Conservation (phyloP, 2,888 invertebrate species). For the Apeira syringaria region DNA sequence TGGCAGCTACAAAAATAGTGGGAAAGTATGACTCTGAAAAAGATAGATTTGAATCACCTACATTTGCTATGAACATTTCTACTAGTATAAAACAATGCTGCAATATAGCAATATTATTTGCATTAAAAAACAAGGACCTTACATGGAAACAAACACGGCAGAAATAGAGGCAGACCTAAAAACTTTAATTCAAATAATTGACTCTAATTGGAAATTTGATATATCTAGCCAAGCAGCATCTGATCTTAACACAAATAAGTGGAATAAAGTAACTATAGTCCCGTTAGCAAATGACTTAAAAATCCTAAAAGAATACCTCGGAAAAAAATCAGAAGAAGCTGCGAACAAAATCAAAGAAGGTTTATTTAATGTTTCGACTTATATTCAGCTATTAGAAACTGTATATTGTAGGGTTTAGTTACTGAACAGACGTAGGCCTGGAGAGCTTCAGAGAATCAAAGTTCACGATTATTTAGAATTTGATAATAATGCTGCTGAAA, state of each 20-base stretch:
- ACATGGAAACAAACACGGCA: constrained; percentile 2
- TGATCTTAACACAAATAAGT: constrained; percentile 32
- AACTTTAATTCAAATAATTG: background rate
- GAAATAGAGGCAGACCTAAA: background rate
- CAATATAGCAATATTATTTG: constrained; percentile 34
- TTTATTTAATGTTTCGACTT: constrained; percentile 22
- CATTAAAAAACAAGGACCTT: constrained; percentile 14
- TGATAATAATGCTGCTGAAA: constrained; percentile 6
- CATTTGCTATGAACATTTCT: constrained; percentile 36
- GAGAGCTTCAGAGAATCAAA: constrained; percentile 34
- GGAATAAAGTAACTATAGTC: constrained; percentile 35
- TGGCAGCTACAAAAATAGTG: constrained; percentile 25
- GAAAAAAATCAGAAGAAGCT: constrained; percentile 23
- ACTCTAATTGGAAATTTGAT: background rate
- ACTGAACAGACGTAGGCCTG: constrained; percentile 33
- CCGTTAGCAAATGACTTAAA: constrained; percentile 32
- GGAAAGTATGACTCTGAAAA: constrained; percentile 27
- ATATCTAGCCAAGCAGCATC: constrained; percentile 35
- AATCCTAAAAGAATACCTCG: background rate
- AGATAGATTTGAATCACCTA: constrained; percentile 32
- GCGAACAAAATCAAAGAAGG: constrained; percentile 30
- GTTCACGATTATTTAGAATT: constrained; percentile 27
- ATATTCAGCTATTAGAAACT: constrained; percentile 32
- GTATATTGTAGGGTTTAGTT: constrained; percentile 33
- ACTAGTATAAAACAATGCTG: constrained; percentile 40